Percentiles rank a stretch among this genome's conserved stretches.
These are phyloP conservation scores for Sinocyclocheilus anophthalmus DNA, from an alignment of 2,113 vertebrate genomes.

Conservation along the genomic window DNA sequence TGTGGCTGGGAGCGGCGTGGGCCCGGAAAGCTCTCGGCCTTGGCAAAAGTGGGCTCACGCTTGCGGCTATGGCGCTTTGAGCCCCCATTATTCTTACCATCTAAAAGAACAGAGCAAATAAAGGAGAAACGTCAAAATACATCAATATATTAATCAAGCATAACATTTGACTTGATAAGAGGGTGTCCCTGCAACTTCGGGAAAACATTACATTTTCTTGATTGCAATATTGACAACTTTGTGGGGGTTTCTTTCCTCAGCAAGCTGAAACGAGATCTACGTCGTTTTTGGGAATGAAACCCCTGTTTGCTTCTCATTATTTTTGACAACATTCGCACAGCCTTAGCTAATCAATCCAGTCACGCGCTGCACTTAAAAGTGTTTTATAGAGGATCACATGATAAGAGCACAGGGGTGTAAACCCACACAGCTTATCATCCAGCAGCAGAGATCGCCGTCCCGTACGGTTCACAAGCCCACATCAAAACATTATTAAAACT, in stretches of 20 bases:
- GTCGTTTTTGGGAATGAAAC: neutral
- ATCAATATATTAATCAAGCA: neutral
- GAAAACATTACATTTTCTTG: too few relatives aligned
- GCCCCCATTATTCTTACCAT: constrained; percentile 89
- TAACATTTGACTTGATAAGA: neutral
- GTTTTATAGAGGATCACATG: neutral
- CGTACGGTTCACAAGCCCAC: neutral
- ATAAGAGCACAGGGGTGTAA: constrained; percentile 23
- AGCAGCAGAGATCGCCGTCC: neutral
- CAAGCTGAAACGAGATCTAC: too few relatives aligned
- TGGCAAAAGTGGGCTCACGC: constrained; percentile 89
- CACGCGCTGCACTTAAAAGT: neutral
- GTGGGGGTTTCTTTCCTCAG: too few relatives aligned
- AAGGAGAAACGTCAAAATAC: neutral
- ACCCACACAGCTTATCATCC: constrained; percentile 27
- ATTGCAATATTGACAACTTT: neutral
- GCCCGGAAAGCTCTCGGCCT: constrained; percentile 88
- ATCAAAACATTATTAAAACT: neutral
- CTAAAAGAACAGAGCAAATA: constrained; percentile 71
- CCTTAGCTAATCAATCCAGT: neutral
- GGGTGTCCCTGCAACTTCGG: neutral
- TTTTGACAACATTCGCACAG: neutral
- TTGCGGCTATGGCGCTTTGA: constrained; percentile 92
- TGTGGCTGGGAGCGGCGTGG: constrained; percentile 94
- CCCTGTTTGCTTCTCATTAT: neutral